Evolutionary conservation across 2,113 vertebrate genomes (phyloP), one percentile per base, ranked within the genome.

Genomic region (Xenopus borealis): DNA sequence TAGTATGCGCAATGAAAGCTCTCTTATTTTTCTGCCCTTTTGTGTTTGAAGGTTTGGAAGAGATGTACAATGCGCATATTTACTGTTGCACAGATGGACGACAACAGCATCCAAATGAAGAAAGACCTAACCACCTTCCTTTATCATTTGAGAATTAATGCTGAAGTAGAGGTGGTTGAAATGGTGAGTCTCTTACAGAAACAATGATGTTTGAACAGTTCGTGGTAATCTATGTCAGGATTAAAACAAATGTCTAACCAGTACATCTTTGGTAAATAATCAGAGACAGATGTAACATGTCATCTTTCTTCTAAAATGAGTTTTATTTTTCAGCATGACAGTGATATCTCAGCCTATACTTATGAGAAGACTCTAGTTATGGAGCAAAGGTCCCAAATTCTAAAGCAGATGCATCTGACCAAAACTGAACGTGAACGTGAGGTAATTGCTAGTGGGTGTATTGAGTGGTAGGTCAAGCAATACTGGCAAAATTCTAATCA

Each of bases 21-120:
- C 4, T 50, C 13, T 50, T 10, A 10, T 55, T 14, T 2, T 55
- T 14, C 16, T 55, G 16, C 19, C 58, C 19, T 23, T 2, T 12
- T 12, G 58, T 7, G 58, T 45, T 2, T 0, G 0, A 76, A 99
- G 97, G 97, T 99, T 2, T 99, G 97, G 97, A 95, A 95, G 81
- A 98, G 98, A 83, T 99, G 97, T 85, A 98, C 95, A 91, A 99
- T 99, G 95, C 93, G 97, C 19, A 99, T 99, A 90, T 99, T 99
- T 89, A 99, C 97, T 0, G 97, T 98, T 86, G 97, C 97, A 6
- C 97, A 99, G 90, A 90, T 99, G 94, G 96, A 98, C 0, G 97
- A 99, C 86, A 99, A 99, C 83, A 99, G 97, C 88, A 99, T 99
- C 82, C 97, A 99, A 89, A 99, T 99, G 97, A 99, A 99, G 77